phyloP scores from a whole-genome alignment of 2,888 invertebrate species.

The Pterobdella sp. region DNA sequence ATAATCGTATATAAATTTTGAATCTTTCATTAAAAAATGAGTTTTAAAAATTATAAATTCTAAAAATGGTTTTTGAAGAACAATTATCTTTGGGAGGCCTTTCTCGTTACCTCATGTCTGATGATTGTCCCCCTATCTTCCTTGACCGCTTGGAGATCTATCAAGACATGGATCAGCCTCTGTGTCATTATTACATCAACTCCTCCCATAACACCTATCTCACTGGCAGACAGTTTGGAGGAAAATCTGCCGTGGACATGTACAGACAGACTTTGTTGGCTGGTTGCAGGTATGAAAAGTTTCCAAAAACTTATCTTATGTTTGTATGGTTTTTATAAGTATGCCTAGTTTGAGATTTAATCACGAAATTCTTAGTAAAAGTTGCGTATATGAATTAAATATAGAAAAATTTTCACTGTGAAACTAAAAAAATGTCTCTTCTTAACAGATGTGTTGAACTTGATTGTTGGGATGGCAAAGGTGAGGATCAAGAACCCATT shows the following conservation, averaged over 20 bases:
- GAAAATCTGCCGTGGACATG: constrained; percentile 93
- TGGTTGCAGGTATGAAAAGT: constrained; percentile 71
- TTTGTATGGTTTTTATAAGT: no score
- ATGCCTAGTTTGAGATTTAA: no score
- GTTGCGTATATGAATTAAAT: no score
- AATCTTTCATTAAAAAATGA: background rate
- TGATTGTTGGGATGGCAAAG: constrained; percentile 97
- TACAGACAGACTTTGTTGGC: constrained; percentile 91
- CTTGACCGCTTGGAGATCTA: constrained; percentile 83
- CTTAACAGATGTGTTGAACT: constrained; percentile 89
- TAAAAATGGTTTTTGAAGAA: constrained; percentile 38
- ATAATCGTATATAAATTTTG: background rate
- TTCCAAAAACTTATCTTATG: no score
- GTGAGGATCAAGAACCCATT: constrained; percentile 95
- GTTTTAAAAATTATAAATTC: constrained; percentile 11
- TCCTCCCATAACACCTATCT: constrained; percentile 58
- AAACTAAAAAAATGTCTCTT: no score
- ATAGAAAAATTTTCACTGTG: no score
- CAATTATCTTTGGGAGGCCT: constrained; percentile 83
- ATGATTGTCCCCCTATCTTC: constrained; percentile 98
- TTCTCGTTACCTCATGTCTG: constrained; percentile 96
- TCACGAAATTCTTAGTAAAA: no score
- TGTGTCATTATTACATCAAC: constrained; percentile 97
- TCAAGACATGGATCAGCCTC: constrained; percentile 91
- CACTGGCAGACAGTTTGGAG: constrained; percentile 81